A percentile compares a stretch with the other conserved stretches of the same genome.
phyloP scores from a whole-genome alignment of 2,797 vertebrate species.

The Pteronotus mesoamericanus region DNA sequence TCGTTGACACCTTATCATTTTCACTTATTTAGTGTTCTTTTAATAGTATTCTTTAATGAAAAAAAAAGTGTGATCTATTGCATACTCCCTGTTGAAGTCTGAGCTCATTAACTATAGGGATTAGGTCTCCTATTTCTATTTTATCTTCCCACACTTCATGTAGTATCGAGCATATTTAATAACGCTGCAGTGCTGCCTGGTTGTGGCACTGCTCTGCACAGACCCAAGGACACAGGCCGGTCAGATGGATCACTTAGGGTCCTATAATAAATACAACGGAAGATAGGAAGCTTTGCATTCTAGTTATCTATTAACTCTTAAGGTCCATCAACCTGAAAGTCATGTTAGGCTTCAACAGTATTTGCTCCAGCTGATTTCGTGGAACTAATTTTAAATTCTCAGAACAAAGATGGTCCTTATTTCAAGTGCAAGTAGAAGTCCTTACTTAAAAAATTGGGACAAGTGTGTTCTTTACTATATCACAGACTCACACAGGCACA shows the following conservation, averaged over 20 bases:
- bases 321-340: not conserved
- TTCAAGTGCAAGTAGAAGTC: not conserved
- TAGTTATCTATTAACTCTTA: constrained; percentile 34
- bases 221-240: not conserved
- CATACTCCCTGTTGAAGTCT: constrained; percentile 13
- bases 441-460: not conserved
- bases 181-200: not conserved
- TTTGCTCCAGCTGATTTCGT: constrained; percentile 30
- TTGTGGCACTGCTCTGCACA: not conserved
- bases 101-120: constrained; percentile 10
- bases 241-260: constrained; percentile 22
- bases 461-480: not conserved
- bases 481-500: accelerated
- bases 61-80: not conserved
- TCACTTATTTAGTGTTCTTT: constrained; percentile 14
- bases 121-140: not conserved
- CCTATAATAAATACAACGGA: constrained; percentile 28
- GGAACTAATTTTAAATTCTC: constrained; percentile 13
- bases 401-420: not conserved
- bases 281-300: constrained; percentile 51
- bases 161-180: constrained; percentile 14
- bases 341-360: not conserved
- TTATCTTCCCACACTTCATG: constrained; percentile 32
- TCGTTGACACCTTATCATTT: not conserved
- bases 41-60: constrained; percentile 5